Evolutionary conservation across 2,797 vertebrate species (phyloP), one percentile per base, ranked within the genome.

Genomic region (Megaceryle alcyon): DNA sequence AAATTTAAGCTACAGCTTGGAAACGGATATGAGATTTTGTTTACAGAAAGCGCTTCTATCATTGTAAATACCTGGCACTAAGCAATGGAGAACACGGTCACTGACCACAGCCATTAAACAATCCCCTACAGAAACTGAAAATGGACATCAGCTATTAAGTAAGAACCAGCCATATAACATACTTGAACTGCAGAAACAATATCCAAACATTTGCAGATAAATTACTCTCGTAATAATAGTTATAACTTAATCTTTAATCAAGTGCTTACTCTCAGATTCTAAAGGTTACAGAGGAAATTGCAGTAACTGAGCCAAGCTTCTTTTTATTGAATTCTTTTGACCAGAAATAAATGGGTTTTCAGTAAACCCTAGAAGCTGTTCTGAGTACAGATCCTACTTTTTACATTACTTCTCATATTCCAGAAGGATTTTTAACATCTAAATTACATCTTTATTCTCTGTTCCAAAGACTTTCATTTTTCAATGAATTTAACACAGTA

Each of bases 311-410:
- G 68, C 29, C 90, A 70, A 86, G 78, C 43, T 71, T n/a, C 84
- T 84, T 64, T 57, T 37, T 91, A 75, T 76, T 87, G 26, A 93
- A 87, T 86, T 71, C 89, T 93, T 97, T 92, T 96, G 85, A 95
- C 86, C 91, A 87, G 86, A 95, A 70, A 92, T 64, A 69, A 91
- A 88, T 23, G 76, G 49, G 76, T n/a, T 85, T 72, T 85, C 76
- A 88, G 85, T 46, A 85, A 85, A 66, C 76, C 39, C 70, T 43
- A 77, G 65, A 72, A 85, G 59, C 78, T 51, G 70, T 53, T 77
- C 59, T 44, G 54, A 88, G 60, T 10, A 60, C 25, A 56, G 46
- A 82, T 33, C 82, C 63, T 49, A 46, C 70, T 61, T 77, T 81
- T 68, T 57, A 85, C 54, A 3, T 41, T 51, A 46, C 81, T 68